Evolutionary conservation across 1,140 invertebrate species (phyloP).

Genomic region (Chlorops oryzae): DNA sequence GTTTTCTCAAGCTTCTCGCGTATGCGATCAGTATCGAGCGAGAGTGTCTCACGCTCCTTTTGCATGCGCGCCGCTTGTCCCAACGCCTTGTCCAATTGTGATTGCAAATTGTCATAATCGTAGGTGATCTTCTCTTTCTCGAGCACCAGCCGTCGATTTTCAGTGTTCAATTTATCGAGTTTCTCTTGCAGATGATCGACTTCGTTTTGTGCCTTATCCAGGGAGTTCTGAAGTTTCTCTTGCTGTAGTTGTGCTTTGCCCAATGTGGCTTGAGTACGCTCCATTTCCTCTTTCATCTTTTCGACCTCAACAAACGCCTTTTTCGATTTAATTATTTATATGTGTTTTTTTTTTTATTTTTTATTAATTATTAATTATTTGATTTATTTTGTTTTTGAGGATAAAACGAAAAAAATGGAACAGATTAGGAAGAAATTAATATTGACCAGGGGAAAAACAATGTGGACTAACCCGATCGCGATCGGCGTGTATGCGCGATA

Average conservation of each 20-base stretch:
- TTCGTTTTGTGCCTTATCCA: constrained; percentile 85
- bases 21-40: constrained; percentile 76
- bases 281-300: constrained; percentile 84
- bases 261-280: constrained; percentile 78
- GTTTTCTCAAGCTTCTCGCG: constrained; percentile 84
- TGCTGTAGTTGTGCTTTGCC: constrained; percentile 85
- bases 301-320: constrained; percentile 72
- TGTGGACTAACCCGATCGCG: constrained; percentile 61
- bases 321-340: neutral
- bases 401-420: constrained; percentile 6
- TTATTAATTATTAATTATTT: neutral
- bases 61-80: constrained; percentile 78
- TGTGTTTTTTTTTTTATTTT: neutral
- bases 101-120: constrained; percentile 83
- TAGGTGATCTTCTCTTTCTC: constrained; percentile 85
- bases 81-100: constrained; percentile 81
- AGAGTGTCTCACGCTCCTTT: constrained; percentile 80
- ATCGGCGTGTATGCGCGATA: constrained; percentile 77
- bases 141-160: constrained; percentile 79
- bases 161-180: constrained; percentile 70
- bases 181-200: constrained; percentile 85
- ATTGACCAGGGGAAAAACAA: neutral
- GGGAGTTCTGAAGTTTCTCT: constrained; percentile 78
- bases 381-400: neutral
- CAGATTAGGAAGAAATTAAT: neutral